Percentiles rank a stretch among this genome's conserved stretches.
These are phyloP conservation scores for Corydoras maculifer DNA, from an alignment of 2,113 vertebrate species.

Conservation along the genomic window DNA sequence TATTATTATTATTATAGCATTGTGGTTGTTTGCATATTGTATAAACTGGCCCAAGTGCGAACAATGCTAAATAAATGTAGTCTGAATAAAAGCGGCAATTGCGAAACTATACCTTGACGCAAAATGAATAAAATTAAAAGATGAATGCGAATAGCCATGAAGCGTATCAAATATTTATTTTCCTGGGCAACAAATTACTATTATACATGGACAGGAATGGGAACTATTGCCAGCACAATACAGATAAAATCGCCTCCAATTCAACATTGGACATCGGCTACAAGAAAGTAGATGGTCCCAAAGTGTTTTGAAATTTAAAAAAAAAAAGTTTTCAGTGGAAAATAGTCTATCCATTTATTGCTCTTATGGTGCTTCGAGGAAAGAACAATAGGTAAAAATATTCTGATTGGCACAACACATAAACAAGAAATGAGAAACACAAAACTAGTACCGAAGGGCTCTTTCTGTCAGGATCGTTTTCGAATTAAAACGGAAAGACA, in stretches of 20 bases:
- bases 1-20: conserved; percentile 87
- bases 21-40: conserved; percentile 41
- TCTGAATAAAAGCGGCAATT: conserved; percentile 75
- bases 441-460: conserved; percentile 74
- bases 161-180: conserved; percentile 99
- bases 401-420: conserved; percentile 83
- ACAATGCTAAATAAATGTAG: conserved; percentile 49
- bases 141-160: conserved; percentile 95
- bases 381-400: conserved; percentile 79
- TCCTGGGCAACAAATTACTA: conserved; percentile 99
- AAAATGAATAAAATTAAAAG: conserved; percentile 80
- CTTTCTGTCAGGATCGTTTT: conserved; percentile 59
- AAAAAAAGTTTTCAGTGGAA: conserved; percentile 76
- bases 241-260: conserved; percentile 93
- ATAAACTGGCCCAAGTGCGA: conserved; percentile 17
- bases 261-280: conserved; percentile 80
- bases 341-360: conserved; percentile 86
- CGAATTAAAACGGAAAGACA: conserved; percentile 79
- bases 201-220: conserved; percentile 99
- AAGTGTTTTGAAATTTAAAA: conserved; percentile 72
- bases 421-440: conserved; percentile 74
- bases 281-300: conserved; percentile 88
- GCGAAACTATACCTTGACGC: conserved; percentile 80
- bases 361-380: conserved; percentile 84
- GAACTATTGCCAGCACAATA: conserved; percentile 96